Percentiles rank a stretch among this genome's conserved stretches.
Conservation (phyloP, 2,888 invertebrate species). For the Rhamnusium bicolor region DNA sequence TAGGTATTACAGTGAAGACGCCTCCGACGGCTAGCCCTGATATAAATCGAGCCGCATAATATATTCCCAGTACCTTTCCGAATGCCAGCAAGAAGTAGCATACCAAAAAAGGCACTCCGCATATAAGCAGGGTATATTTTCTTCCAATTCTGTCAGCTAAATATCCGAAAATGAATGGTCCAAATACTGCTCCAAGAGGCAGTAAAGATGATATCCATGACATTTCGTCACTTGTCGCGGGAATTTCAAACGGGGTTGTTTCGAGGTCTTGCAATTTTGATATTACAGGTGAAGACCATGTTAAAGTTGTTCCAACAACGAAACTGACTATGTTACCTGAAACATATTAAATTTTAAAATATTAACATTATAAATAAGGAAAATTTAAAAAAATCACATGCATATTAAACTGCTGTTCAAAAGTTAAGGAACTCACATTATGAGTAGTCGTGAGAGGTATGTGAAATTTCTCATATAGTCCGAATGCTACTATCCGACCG, state of each 20-base stretch:
- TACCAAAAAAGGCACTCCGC: constrained; percentile 79
- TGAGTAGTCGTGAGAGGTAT: no score
- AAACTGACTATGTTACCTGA: constrained; percentile 41
- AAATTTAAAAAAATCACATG: no score
- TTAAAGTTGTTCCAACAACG: constrained; percentile 55
- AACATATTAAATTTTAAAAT: background rate
- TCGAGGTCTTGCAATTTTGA: constrained; percentile 43
- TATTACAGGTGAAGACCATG: constrained; percentile 67
- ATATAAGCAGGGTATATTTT: constrained; percentile 78
- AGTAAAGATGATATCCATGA: constrained; percentile 73
- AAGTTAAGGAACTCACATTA: no score
- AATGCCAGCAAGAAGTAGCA: constrained; percentile 81
- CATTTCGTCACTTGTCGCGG: constrained; percentile 63
- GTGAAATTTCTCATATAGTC: no score
- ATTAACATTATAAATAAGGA: no score
- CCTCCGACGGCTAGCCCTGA: constrained; percentile 81
- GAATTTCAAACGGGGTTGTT: constrained; percentile 63
- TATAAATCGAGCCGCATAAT: constrained; percentile 75
- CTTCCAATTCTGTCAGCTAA: constrained; percentile 78
- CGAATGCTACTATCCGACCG: no score
- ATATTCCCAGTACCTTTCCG: constrained; percentile 71
- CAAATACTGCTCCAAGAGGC: constrained; percentile 69
- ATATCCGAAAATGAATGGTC: constrained; percentile 81
- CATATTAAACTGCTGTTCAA: no score
- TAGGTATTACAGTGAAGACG: constrained; percentile 84